Conservation (phyloP, 2,113 vertebrate genomes). For the Taxidea taxus region DNA sequence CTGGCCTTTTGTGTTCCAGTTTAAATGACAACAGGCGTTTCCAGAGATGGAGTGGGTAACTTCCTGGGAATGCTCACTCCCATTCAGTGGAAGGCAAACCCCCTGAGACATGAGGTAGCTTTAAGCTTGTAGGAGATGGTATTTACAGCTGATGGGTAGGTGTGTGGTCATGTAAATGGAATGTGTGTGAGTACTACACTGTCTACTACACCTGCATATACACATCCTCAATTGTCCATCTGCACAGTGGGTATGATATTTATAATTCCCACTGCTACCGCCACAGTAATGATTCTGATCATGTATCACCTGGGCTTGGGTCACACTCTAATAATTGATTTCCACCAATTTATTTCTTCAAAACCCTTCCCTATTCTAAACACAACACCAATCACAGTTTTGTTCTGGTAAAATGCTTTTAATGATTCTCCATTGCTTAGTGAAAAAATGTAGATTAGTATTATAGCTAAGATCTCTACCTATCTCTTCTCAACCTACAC, state of each 20-base stretch:
- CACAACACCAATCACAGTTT: neutral
- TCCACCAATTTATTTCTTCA: neutral
- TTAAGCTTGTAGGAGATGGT: neutral
- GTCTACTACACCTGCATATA: too few relatives aligned
- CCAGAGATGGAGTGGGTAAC: neutral
- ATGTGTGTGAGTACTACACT: neutral
- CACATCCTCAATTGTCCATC: neutral
- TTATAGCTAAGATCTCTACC: neutral
- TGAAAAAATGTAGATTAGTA: neutral
- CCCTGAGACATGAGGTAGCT: neutral
- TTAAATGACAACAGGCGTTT: neutral
- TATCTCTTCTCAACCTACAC: neutral
- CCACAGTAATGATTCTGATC: too few relatives aligned
- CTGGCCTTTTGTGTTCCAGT: neutral
- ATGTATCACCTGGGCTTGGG: neutral
- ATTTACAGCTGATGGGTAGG: neutral
- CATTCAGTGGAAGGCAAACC: neutral
- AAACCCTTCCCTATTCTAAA: neutral
- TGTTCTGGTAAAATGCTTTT: neutral
- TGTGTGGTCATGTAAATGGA: neutral
- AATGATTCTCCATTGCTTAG: neutral
- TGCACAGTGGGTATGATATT: neutral
- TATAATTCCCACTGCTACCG: neutral
- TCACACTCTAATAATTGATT: neutral
- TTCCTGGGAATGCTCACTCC: neutral